Base-by-base conservation (phyloP, 2,113 vertebrate genomes). In the Isichthys henryi region DNA sequence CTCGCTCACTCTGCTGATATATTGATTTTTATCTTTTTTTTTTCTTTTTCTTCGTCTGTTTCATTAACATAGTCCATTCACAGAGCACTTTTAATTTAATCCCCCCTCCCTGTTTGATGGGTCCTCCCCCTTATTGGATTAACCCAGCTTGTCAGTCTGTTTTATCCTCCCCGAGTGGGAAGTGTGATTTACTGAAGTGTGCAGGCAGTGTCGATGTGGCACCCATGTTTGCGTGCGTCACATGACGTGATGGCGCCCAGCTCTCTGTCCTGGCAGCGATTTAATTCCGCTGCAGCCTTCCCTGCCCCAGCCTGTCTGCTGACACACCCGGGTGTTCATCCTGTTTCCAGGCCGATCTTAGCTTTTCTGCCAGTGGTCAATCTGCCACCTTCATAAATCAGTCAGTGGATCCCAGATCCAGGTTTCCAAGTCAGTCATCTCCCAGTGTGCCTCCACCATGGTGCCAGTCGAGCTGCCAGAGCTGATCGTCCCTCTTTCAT, bases 51-150 rank as follows among this genome's bases (percentile, higher is more conserved):
- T 43, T 5, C 7, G 82, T 86, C 62, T 49, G 31, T 43, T 90
- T 87, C 31, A 88, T 90, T 90, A 90, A 90, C 89, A 48, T 31
- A 90, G 86, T 90, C 86, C 48, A 88, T 88, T 49, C 70, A 87
- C 66, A 56, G 19, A 87, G 66, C 89, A 87, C 86, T 87, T 62
- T 53, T 58, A 35, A 49, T 74, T 80, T 48, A 46, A 43, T 17
- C 82, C 21, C 19, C 82, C 48, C 13, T 50, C 48, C 46, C 48
- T 27, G 83, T 86, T 48, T 27, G 80, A 31, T 82, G 27, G 48
- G 49, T 49, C 23, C 43, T 86, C 27, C 62, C 77, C 82, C 58
- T 49, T 31, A 49, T 77, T 88, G 46, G 46, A 88, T 80, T 88
- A 77, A 89, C 70, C 48, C 13, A 45, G 88, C 43, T 66, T 58